These are phyloP conservation scores for Diachrysia chrysitis DNA, from an alignment of 2,888 invertebrate genomes.

Conservation along the genomic window DNA sequence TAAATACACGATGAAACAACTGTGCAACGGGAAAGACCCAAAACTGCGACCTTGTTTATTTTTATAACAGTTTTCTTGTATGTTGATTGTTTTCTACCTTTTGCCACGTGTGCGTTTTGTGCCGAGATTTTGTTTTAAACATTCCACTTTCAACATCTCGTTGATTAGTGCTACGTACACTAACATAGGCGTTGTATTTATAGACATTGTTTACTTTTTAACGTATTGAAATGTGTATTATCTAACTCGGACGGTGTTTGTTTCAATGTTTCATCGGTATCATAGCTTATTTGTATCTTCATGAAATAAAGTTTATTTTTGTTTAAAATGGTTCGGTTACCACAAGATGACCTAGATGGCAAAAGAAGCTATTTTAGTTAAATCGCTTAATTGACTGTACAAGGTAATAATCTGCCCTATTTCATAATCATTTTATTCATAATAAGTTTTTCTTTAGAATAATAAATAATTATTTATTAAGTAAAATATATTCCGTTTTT, in stretches of 20 bases:
- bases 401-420: too few relatives aligned
- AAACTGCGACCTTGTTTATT: conserved; percentile 77
- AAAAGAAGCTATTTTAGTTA: too few relatives aligned
- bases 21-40: conserved; percentile 74
- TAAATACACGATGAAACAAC: conserved; percentile 82
- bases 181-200: not conserved
- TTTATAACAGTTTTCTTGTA: conserved; percentile 74
- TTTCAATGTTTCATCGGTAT: conserved; percentile 14
- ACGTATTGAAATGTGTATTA: conserved; percentile 9
- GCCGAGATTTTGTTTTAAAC: conserved; percentile 25
- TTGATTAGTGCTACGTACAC: conserved; percentile 40
- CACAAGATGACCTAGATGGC: too few relatives aligned
- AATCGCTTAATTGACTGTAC: too few relatives aligned
- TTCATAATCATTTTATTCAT: too few relatives aligned
- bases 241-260: not conserved
- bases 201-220: conserved; percentile 27
- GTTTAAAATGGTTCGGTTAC: too few relatives aligned
- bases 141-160: conserved; percentile 15
- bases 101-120: conserved; percentile 54
- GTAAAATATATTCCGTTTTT: not conserved
- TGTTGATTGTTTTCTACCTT: conserved; percentile 72
- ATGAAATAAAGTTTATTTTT: not conserved
- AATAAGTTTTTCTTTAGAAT: not conserved
- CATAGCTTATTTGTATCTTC: not conserved
- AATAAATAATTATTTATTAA: not conserved